phyloP scores from a whole-genome alignment of 2,113 vertebrate genomes.

The Serilophus lunatus region DNA sequence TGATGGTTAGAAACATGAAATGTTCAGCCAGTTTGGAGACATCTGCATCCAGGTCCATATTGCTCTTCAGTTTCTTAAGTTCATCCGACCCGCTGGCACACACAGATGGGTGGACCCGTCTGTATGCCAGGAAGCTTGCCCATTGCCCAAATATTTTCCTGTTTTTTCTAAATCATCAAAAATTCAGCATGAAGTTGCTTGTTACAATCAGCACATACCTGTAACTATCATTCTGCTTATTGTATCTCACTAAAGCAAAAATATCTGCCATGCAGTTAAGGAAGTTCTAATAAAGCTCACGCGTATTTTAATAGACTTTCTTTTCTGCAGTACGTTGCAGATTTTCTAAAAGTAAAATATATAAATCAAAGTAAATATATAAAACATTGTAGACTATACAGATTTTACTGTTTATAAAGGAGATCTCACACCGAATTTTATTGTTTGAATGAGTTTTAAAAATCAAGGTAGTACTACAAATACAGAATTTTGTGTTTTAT shows the following conservation, averaged over 20 bases:
- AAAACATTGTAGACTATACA: background rate
- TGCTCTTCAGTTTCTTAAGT: background rate
- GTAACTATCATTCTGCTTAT: slow-evolving; percentile 94
- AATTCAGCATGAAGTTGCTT: background rate
- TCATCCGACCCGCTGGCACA: background rate
- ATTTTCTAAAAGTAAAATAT: background rate
- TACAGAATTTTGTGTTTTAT: background rate
- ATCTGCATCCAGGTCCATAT: background rate
- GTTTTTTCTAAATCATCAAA: background rate
- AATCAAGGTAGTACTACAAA: background rate
- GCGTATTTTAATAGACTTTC: background rate
- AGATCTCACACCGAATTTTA: background rate
- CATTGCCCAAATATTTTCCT: background rate
- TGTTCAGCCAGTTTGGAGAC: background rate
- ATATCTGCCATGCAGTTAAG: slow-evolving; percentile 88
- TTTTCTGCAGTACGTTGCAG: background rate
- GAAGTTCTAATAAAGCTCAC: slow-evolving; percentile 49
- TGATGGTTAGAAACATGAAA: background rate
- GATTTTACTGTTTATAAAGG: background rate
- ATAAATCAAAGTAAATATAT: background rate
- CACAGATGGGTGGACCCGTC: background rate
- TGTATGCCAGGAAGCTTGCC: background rate
- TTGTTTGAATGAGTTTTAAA: background rate
- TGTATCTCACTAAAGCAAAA: slow-evolving; percentile 98
- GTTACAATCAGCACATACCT: slow-evolving; percentile 77